Conservation (phyloP, 1,140 invertebrate genomes). For the Drosophila jambulina region DNA sequence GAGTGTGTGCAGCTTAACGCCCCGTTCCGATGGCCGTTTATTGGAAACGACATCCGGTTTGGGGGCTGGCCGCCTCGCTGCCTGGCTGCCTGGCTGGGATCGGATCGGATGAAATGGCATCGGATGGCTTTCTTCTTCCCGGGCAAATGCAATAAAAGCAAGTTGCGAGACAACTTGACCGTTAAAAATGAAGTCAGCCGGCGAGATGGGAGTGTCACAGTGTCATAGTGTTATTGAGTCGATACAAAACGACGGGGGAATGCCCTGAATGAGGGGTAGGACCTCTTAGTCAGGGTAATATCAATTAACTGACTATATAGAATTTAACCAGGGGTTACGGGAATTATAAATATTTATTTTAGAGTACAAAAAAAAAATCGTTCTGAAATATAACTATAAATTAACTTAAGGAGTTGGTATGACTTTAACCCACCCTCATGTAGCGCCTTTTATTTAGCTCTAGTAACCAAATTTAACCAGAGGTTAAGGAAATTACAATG, state of each 20-base stretch:
- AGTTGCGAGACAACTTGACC: constrained; percentile 46
- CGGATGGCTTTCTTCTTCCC: constrained; percentile 26
- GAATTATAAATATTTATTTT: background rate
- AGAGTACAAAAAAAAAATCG: background rate
- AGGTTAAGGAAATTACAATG: no score
- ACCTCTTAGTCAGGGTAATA: no score
- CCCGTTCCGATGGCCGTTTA: constrained; percentile 61
- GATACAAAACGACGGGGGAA: constrained; percentile 1
- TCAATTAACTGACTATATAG: no score
- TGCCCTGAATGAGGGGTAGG: constrained; percentile 3
- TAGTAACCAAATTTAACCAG: no score
- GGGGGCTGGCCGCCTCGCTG: no score
- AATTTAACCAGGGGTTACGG: background rate
- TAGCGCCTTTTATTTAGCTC: no score
- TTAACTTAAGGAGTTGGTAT: background rate
- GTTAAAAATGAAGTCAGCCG: constrained; percentile 42
- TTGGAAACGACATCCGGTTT: constrained; percentile 75
- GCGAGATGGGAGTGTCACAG: constrained; percentile 5
- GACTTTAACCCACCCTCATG: background rate
- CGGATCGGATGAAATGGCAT: constrained; percentile 17
- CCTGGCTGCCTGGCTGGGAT: constrained; percentile 4
- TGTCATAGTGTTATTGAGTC: background rate
- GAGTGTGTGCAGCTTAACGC: constrained; percentile 55
- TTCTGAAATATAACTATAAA: background rate
- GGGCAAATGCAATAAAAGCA: constrained; percentile 76